These are phyloP conservation scores for Euclidia mi DNA, from an alignment of 2,888 invertebrate genomes.

Conservation along the genomic window DNA sequence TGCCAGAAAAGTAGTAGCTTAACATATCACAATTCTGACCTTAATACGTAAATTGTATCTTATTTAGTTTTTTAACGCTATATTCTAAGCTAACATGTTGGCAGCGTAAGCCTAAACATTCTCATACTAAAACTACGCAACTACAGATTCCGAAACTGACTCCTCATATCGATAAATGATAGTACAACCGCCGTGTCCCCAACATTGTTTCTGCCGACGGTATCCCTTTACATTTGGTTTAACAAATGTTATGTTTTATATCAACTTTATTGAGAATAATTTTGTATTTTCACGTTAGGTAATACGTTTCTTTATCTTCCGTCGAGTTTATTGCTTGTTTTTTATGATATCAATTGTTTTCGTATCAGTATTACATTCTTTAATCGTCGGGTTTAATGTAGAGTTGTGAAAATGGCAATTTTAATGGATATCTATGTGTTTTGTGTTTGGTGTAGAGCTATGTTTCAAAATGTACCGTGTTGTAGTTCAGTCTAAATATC, in stretches of 20 bases:
- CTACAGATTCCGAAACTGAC: background rate
- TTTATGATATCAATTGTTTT: conserved; percentile 37
- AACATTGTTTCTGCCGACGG: background rate
- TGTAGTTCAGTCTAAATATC: no score
- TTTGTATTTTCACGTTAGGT: conserved; percentile 30
- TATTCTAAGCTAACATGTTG: no score
- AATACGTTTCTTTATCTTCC: conserved; percentile 36
- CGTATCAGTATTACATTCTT: conserved; percentile 14
- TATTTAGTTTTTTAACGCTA: no score
- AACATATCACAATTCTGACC: no score
- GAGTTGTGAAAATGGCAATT: no score
- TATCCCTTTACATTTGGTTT: conserved; percentile 35
- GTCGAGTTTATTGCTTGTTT: conserved; percentile 31
- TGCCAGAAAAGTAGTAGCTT: no score
- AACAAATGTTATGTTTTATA: conserved; percentile 49
- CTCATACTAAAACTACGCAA: no score
- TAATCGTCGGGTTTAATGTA: conserved; percentile 4
- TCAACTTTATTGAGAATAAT: conserved; percentile 38
- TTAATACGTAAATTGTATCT: no score
- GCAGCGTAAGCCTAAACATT: no score
- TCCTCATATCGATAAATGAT: conserved; percentile 45
- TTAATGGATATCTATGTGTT: no score
- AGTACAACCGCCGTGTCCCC: conserved; percentile 22
- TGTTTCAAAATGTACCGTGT: no score
- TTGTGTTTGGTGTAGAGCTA: no score